Base-by-base conservation (phyloP, 1,140 invertebrate genomes). In the Gonatopus flavifemur region DNA sequence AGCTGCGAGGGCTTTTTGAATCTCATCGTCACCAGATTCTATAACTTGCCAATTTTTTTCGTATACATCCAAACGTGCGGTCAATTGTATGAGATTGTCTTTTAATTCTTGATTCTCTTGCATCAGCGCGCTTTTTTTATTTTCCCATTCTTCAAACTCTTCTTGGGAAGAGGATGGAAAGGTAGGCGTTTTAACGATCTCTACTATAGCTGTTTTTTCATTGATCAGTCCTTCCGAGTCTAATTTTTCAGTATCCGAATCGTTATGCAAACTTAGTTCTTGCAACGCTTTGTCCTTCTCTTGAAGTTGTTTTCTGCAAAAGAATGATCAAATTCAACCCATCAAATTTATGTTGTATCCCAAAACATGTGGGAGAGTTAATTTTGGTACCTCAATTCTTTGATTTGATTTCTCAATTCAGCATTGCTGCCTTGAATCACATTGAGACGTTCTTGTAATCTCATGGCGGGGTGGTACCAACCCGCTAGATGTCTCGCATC, bases 391-490 rank as follows among this genome's bases (percentile, higher is more conserved):
- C 79, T 74, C 15, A 77, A 44, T 31, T 67, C 56, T 32, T 76
- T 72, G 19, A 83, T 51, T 50, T 85, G 82, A 36, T 80, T 76
- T 44, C 84, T 61, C 4, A 86, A 64, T 55, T 81, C 80, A 2
- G 74, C 58, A 66, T 84, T 85, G 21, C 78, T 79, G 3, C 84
- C 84, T 66, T 85, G 77, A 5, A 84, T 52, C 45, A 82, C 78
- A 68, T 84, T 82, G 2, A 89, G 62, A 65, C 86, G 84, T 49
- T 85, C 81, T 52, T 88, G 83, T 9, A 88, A 79, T 58, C 85
- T 74, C 85, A 88, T 88, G 2, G 86, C 86, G 13, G 87, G 86
- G 58, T 88, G 85, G 66, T 88, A 88, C 86, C 87, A 89, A 7
- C 87, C 87, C 30, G 86, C 82, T 12, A 86, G 71, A 64, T 87